phyloP scores from a whole-genome alignment of 2,888 invertebrate genomes.

The Parnassius mnemosyne region DNA sequence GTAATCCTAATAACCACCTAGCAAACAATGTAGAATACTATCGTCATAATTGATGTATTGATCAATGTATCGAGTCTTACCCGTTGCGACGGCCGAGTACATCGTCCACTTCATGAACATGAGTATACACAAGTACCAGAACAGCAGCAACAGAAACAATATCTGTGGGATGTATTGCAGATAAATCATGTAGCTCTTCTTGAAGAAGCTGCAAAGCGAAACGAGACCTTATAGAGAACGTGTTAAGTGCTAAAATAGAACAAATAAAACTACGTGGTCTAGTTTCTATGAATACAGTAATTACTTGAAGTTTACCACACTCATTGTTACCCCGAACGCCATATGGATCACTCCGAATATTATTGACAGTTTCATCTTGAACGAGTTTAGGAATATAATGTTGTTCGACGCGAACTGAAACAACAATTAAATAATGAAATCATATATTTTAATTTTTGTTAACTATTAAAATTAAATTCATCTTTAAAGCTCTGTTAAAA shows the following conservation, averaged over 20 bases:
- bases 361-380: slow-evolving; percentile 88
- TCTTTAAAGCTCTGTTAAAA: too few relatives aligned
- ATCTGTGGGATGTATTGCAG: slow-evolving; percentile 87
- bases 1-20: too few relatives aligned
- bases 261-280: slow-evolving; percentile 44
- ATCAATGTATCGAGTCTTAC: slow-evolving; percentile 37
- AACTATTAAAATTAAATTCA: too few relatives aligned
- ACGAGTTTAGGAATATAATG: slow-evolving; percentile 86
- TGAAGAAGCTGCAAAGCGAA: slow-evolving; percentile 68
- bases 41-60: too few relatives aligned
- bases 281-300: slow-evolving; percentile 78
- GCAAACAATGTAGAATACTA: too few relatives aligned
- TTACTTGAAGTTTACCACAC: slow-evolving; percentile 82
- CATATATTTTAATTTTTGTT: too few relatives aligned
- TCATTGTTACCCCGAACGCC: slow-evolving; percentile 86
- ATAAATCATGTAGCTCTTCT: slow-evolving; percentile 68
- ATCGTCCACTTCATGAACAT: slow-evolving; percentile 86
- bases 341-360: slow-evolving; percentile 87
- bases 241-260: slow-evolving; percentile 29
- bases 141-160: slow-evolving; percentile 83
- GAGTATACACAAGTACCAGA: slow-evolving; percentile 84
- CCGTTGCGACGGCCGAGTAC: slow-evolving; percentile 68
- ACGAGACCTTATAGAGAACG: slow-evolving; percentile 20
- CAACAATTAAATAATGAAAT: not conserved
- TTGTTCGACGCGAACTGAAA: slow-evolving; percentile 82